These are phyloP conservation scores for Cistogaster globosa DNA, from an alignment of 2,888 invertebrate species.

Conservation along the genomic window DNA sequence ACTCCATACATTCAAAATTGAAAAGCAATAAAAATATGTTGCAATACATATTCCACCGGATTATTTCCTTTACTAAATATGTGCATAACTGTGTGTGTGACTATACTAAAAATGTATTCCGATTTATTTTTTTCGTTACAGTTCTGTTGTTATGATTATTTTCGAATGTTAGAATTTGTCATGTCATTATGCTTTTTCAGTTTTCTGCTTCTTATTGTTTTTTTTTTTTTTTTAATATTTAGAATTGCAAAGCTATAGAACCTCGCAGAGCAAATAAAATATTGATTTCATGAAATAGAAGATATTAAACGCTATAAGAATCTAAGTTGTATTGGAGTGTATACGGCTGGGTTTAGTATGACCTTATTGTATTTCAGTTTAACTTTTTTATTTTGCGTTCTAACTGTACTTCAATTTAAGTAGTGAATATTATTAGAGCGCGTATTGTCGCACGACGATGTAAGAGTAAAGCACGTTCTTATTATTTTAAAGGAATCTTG, in stretches of 20 bases:
- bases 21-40: no score
- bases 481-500: no score
- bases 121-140: slow-evolving; percentile 17
- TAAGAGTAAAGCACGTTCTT: no score
- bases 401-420: slow-evolving; percentile 44
- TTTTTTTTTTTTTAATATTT: slow-evolving; percentile 25
- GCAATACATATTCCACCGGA: no score
- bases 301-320: slow-evolving; percentile 34
- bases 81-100: no score
- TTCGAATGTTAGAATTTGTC: slow-evolving; percentile 18
- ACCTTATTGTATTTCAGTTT: slow-evolving; percentile 47
- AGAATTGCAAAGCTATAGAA: slow-evolving; percentile 2
- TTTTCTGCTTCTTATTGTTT: neutral
- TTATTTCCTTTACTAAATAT: no score
- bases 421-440: no score
- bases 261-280: neutral
- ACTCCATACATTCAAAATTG: no score
- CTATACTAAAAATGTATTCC: neutral
- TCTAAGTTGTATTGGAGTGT: slow-evolving; percentile 25
- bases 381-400: slow-evolving; percentile 10
- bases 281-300: no score
- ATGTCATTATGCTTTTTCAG: slow-evolving; percentile 7
- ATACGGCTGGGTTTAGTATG: slow-evolving; percentile 42
- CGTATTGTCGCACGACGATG: no score
- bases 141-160: slow-evolving; percentile 54